phyloP scores from a whole-genome alignment of 2,113 vertebrate species.

The Leuciscus idus region DNA sequence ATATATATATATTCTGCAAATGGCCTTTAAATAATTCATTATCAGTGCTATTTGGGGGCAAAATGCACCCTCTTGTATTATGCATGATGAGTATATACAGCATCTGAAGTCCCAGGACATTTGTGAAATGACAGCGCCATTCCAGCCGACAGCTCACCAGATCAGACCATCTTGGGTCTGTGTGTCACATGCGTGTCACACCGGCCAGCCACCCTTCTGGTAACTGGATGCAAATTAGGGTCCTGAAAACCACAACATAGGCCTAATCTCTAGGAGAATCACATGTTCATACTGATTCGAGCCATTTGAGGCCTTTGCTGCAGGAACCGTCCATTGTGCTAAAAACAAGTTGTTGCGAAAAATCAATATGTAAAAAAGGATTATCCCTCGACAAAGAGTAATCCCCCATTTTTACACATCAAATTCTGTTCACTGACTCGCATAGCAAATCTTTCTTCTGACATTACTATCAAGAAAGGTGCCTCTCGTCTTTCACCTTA shows the following conservation, averaged over 20 bases:
- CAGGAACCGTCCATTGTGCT: not conserved
- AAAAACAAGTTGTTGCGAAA: not conserved
- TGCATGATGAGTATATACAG: constrained; percentile 70
- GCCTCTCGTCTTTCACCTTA: constrained; percentile 10
- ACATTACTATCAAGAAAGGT: not conserved
- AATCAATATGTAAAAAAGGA: constrained; percentile 4
- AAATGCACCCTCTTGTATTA: constrained; percentile 72
- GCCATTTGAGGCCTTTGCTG: not conserved
- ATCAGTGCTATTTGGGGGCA: constrained; percentile 67
- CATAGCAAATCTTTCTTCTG: not conserved
- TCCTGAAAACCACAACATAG: not conserved
- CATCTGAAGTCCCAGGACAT: constrained; percentile 61
- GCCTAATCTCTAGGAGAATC: not conserved
- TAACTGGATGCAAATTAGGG: not conserved
- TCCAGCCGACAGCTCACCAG: constrained; percentile 24
- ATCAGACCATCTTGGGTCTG: constrained; percentile 7
- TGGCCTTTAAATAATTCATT: constrained; percentile 71
- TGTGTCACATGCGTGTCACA: not conserved
- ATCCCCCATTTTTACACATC: constrained; percentile 14
- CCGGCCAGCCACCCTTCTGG: not conserved
- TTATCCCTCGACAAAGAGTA: not conserved
- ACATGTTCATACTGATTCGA: not conserved
- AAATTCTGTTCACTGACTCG: constrained; percentile 26
- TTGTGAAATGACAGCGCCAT: constrained; percentile 57
- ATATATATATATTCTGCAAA: constrained; percentile 65